Conservation (phyloP, 2,797 vertebrate species). For the Siniperca undulata region DNA sequence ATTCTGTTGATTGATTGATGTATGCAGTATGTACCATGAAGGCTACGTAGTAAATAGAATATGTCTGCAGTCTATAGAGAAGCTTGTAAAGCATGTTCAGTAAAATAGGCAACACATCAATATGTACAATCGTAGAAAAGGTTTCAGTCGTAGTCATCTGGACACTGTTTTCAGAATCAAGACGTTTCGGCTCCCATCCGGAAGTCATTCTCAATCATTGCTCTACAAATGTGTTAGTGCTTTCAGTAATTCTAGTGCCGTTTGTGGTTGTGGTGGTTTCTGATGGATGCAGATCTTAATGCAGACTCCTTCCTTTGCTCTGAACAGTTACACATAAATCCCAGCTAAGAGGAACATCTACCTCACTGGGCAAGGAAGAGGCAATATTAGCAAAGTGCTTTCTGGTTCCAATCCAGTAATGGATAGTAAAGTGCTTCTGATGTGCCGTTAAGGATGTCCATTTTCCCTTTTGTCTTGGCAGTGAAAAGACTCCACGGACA, state of each 20-base stretch:
- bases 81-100: neutral
- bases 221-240: neutral
- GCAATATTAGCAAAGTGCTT: slow-evolving; percentile 38
- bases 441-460: slow-evolving; percentile 18
- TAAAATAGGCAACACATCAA: neutral
- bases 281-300: slow-evolving; percentile 27
- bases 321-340: slow-evolving; percentile 14
- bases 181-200: no score
- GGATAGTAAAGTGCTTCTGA: slow-evolving; percentile 2
- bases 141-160: no score
- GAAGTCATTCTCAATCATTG: no score
- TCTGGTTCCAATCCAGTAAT: slow-evolving; percentile 11
- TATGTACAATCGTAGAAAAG: no score
- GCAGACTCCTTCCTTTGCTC: neutral
- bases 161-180: no score
- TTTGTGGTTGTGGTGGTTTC: neutral
- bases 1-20: neutral
- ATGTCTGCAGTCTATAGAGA: neutral
- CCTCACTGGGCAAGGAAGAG: slow-evolving; percentile 6
- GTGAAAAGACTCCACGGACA: slow-evolving; percentile 39
- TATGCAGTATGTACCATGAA: neutral
- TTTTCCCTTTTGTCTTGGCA: slow-evolving; percentile 54
- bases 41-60: no score
- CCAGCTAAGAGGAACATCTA: neutral
- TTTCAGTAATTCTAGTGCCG: neutral